phyloP scores from a whole-genome alignment of 2,113 vertebrate species.

The Callospermophilus lateralis region DNA sequence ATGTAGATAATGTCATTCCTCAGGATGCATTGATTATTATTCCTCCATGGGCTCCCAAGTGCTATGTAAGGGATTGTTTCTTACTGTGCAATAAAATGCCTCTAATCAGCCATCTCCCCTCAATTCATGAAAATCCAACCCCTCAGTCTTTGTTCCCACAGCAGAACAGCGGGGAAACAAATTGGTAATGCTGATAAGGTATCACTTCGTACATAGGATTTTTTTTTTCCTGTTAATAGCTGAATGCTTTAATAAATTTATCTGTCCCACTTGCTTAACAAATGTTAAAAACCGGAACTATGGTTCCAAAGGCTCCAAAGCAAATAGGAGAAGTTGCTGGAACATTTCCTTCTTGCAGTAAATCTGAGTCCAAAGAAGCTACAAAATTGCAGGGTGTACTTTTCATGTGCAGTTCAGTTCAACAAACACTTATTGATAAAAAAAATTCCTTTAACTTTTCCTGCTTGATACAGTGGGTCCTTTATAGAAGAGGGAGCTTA shows the following conservation, averaged over 20 bases:
- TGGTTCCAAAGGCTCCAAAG: slow-evolving; percentile 61
- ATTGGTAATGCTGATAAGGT: slow-evolving; percentile 56
- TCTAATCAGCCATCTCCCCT: background rate
- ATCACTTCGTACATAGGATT: slow-evolving; percentile 39
- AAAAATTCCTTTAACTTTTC: slow-evolving; percentile 38
- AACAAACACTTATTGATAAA: slow-evolving; percentile 75
- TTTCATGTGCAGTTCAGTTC: slow-evolving; percentile 46
- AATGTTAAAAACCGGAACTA: slow-evolving; percentile 76
- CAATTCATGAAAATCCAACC: background rate
- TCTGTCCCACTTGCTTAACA: slow-evolving; percentile 56
- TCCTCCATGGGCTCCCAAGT: background rate
- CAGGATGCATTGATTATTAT: background rate
- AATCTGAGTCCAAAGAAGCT: slow-evolving; percentile 66
- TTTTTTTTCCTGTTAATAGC: slow-evolving; percentile 59
- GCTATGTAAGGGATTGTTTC: background rate
- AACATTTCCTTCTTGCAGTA: slow-evolving; percentile 70
- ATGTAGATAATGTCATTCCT: background rate
- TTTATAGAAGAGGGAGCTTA: slow-evolving; percentile 42
- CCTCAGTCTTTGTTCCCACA: background rate
- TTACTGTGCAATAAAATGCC: background rate
- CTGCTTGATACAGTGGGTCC: slow-evolving; percentile 47
- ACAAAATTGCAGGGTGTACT: slow-evolving; percentile 32
- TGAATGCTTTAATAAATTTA: slow-evolving; percentile 72
- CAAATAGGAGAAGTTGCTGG: slow-evolving; percentile 60
- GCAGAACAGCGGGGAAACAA: slow-evolving; percentile 15